A percentile compares a stretch with the other conserved stretches of the same genome.
phyloP scores from a whole-genome alignment of 1,140 invertebrate species.

The Calephelis nemesis region DNA sequence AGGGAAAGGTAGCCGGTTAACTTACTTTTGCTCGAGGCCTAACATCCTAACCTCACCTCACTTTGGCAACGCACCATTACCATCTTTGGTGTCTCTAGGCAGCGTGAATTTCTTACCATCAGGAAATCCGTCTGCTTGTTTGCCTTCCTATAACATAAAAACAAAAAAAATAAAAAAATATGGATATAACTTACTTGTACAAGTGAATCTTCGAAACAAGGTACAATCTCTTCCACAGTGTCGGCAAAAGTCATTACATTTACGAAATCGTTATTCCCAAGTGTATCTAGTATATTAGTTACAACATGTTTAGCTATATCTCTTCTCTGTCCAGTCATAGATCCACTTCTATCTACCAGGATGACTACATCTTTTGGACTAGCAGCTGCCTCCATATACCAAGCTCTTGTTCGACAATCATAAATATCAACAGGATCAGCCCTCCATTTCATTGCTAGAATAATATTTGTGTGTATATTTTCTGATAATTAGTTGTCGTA shows the following conservation, averaged over 20 bases:
- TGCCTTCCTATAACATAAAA: too few relatives aligned
- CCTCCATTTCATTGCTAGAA: constrained; percentile 83
- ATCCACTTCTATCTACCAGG: constrained; percentile 96
- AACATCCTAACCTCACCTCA: too few relatives aligned
- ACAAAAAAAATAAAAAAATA: too few relatives aligned
- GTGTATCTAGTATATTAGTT: constrained; percentile 96
- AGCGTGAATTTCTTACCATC: too few relatives aligned
- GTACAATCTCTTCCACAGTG: constrained; percentile 87
- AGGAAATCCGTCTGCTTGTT: too few relatives aligned
- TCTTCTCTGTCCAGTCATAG: constrained; percentile 96
- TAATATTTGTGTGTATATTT: not conserved
- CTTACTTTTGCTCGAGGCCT: too few relatives aligned
- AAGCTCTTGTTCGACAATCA: constrained; percentile 92
- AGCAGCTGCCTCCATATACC: constrained; percentile 98
- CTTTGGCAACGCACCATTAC: too few relatives aligned
- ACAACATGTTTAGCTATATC: constrained; percentile 97
- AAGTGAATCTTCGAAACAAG: constrained; percentile 92
- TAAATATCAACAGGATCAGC: constrained; percentile 90
- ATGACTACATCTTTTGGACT: constrained; percentile 98
- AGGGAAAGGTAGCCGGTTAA: too few relatives aligned
- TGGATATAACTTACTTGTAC: constrained; percentile 88
- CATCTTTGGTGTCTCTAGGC: too few relatives aligned
- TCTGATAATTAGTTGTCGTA: too few relatives aligned
- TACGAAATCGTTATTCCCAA: constrained; percentile 99
- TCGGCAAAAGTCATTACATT: constrained; percentile 95